Evolutionary conservation across 2,113 vertebrate genomes (phyloP), one percentile per base, ranked within the genome.

Genomic region (Bostrychus sinensis): DNA sequence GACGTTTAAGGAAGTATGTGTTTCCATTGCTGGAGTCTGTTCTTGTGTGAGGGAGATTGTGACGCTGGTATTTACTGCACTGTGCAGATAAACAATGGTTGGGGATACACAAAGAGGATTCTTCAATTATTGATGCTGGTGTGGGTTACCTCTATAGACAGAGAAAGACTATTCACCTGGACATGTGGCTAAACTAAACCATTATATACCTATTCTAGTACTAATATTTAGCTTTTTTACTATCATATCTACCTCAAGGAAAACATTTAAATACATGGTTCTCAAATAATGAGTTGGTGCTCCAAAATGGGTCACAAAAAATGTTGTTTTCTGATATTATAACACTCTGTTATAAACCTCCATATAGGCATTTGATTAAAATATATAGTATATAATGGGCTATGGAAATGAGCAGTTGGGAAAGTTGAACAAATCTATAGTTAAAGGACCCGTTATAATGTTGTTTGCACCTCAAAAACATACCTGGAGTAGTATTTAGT

Each of bases 41-140:
- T 48, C 50, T 68, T 46, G 53, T 75, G 62, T 30, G 8, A 53
- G 55, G 62, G 59, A 64, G 73, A 14, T 19, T 10, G 55, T 10
- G 53, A 19, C 53, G 22, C 54, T 70, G 66, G 69, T 69, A 71
- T 70, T 77, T 78, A 72, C 39, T 60, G 48, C 59, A 75, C 48
- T 38, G 60, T 3, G 30, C 38, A 69, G 57, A 70, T 71, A 70
- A 73, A 83, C 65, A 88, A 74, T 51, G 67, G 34, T 46, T 60
- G 32, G 39, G 39, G 58, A 14, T 65, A 14, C 56, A 39, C 4
- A 54, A 22, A 26, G 10, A 62, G 28, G 51, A 75, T 65, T 72
- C 64, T 56, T 89, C 60, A 80, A 86, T 88, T 87, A 86, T 89
- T 88, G 67, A 90, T 86, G 77, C 61, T 43, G 79, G 78, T 81